Evolutionary conservation across 2,888 invertebrate species (phyloP).

Genomic region (Scelioninae gen. 2): DNA sequence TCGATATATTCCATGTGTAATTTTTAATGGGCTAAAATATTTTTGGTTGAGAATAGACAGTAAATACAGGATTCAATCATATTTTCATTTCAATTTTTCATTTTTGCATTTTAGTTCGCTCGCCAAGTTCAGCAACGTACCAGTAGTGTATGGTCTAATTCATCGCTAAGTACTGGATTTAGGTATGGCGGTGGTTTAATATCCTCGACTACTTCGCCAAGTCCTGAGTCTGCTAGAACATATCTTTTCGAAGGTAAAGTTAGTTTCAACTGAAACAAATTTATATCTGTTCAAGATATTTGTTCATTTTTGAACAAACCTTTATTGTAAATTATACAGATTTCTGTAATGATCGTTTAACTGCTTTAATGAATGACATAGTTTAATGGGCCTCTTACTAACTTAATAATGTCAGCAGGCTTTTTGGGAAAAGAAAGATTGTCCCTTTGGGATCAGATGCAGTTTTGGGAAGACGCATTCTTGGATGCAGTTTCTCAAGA

Average conservation of each 20-base stretch:
- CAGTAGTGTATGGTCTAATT: slow-evolving; percentile 91
- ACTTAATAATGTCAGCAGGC: slow-evolving; percentile 67
- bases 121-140: slow-evolving; percentile 86
- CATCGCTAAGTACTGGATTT: slow-evolving; percentile 90
- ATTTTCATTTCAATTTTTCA: too few relatives aligned
- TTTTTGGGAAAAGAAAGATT: slow-evolving; percentile 86
- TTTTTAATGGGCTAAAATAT: too few relatives aligned
- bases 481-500: slow-evolving; percentile 98
- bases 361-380: too few relatives aligned
- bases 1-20: too few relatives aligned
- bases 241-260: slow-evolving; percentile 91
- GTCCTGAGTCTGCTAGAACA: slow-evolving; percentile 91
- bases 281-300: too few relatives aligned
- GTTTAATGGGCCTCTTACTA: too few relatives aligned
- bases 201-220: slow-evolving; percentile 88
- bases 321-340: too few relatives aligned
- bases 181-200: slow-evolving; percentile 91
- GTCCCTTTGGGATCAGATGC: slow-evolving; percentile 98
- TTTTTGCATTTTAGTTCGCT: slow-evolving; percentile 81
- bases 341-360: too few relatives aligned
- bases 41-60: too few relatives aligned
- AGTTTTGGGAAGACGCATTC: slow-evolving; percentile 99
- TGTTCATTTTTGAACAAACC: too few relatives aligned
- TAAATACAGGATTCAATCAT: too few relatives aligned
- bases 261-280: too few relatives aligned